Conservation (phyloP, 2,888 invertebrate genomes). For the Mesopsocus fuscifrons region DNA sequence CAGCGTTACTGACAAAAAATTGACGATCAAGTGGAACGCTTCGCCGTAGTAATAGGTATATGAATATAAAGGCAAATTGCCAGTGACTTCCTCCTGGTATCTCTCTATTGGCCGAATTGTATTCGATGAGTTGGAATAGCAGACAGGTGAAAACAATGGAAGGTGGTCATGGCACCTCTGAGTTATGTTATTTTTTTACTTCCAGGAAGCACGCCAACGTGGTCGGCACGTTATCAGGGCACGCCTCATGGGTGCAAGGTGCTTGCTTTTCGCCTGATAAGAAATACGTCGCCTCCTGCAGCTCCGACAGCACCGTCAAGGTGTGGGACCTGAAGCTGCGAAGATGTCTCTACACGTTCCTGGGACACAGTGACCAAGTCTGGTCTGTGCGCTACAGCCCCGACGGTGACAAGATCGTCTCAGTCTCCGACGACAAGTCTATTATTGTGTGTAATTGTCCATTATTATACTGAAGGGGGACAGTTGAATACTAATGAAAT, state of each 20-base stretch:
- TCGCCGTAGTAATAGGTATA: too few species aligned
- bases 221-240: conserved; percentile 83
- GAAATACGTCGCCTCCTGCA: conserved; percentile 78
- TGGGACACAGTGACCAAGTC: conserved; percentile 87
- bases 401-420: conserved; percentile 69
- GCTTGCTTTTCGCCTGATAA: conserved; percentile 87
- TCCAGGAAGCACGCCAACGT: conserved; percentile 74
- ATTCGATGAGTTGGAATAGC: too few species aligned
- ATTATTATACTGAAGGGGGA: too few species aligned
- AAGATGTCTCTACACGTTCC: conserved; percentile 84
- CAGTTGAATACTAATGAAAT: too few species aligned
- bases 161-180: too few species aligned
- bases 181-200: conserved; percentile 16
- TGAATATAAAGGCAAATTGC: too few species aligned
- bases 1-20: too few species aligned
- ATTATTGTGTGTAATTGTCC: conserved; percentile 78
- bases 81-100: too few species aligned
- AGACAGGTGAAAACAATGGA: too few species aligned
- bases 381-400: conserved; percentile 85
- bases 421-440: conserved; percentile 82
- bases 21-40: too few species aligned
- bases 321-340: conserved; percentile 83
- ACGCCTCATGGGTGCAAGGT: conserved; percentile 90
- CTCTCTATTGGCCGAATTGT: too few species aligned
- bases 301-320: conserved; percentile 86